A percentile compares a stretch with the other conserved stretches of the same genome.
These are phyloP conservation scores for Calycopis cecrops DNA, from an alignment of 1,140 invertebrate species.

Conservation along the genomic window DNA sequence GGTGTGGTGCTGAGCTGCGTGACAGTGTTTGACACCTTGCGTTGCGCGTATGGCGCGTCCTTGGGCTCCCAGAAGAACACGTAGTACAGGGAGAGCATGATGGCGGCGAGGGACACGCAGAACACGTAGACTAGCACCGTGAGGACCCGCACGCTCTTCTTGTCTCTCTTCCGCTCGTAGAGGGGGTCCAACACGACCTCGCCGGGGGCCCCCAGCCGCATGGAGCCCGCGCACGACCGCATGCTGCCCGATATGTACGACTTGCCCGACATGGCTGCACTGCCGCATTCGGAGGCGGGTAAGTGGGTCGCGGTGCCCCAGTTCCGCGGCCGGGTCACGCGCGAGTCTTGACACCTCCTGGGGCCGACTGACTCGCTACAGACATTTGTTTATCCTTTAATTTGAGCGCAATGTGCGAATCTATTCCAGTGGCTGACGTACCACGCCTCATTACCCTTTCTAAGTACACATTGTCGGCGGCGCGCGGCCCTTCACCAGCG, in stretches of 20 bases:
- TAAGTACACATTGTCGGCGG: no score
- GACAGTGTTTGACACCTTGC: conserved; percentile 68
- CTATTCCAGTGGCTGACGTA: conserved; percentile 71
- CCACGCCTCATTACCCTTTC: conserved; percentile 51
- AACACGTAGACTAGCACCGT: conserved; percentile 97
- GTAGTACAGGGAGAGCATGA: conserved; percentile 96
- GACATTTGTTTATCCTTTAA: conserved; percentile 74
- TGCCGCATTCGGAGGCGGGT: conserved; percentile 44
- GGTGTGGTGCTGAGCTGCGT: conserved; percentile 68
- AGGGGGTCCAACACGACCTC: conserved; percentile 87
- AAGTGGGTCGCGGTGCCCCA: conserved; percentile 68
- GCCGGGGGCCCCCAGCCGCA: conserved; percentile 77
- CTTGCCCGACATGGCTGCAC: conserved; percentile 63
- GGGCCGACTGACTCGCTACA: conserved; percentile 59
- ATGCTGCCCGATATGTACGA: conserved; percentile 64
- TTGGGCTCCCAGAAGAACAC: conserved; percentile 95
- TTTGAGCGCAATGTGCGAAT: conserved; percentile 57
- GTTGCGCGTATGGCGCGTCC: conserved; percentile 65
- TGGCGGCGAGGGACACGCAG: conserved; percentile 95
- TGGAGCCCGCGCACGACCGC: conserved; percentile 62
- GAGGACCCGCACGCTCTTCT: conserved; percentile 92
- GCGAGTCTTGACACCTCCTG: conserved; percentile 46
- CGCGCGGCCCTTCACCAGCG: no score
- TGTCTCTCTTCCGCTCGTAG: conserved; percentile 89
- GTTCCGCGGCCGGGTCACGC: conserved; percentile 62